Base-by-base conservation (phyloP, 2,113 vertebrate species). In the Clupea harengus region DNA sequence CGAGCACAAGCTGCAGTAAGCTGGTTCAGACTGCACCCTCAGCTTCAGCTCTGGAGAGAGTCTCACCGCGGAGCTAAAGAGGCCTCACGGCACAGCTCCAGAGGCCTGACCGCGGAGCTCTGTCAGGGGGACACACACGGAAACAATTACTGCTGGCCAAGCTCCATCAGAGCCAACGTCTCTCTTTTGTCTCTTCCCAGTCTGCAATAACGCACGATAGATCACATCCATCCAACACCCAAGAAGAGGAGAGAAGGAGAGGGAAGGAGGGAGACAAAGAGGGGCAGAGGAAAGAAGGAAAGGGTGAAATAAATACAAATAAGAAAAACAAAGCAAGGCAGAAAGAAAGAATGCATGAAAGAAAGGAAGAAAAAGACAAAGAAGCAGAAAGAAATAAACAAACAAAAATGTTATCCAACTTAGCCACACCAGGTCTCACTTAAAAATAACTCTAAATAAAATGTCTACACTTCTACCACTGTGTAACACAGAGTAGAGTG, bases 221-320 rank as follows among this genome's bases (percentile, higher is more conserved):
- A 10, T 72, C 64, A 72, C 25, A 25, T 72, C 64, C 64, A 28
- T 72, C 25, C 64, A 72, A 72, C 64, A 72, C 64, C 64, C n/a
- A 28, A 11, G 28, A 28, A 25, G 64, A 9, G 64, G 10, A 28
- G 25, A 64, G 17, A 2, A 60, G 20, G 54, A 60, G 60, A n/a
- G 20, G 9, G 45, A 47, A 15, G 28, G 22, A 6, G 18, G 25
- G 78, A 9, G n/a, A 18, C n/a, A 89, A 39, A 64, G 45, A 45
- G 81, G 84, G 83, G 28, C n/a, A 57, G 82, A 64, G 18, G 13
- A 64, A 47, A 85, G 32, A 32, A 45, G 75, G 80, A 17, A 25
- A 84, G 80, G 28, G 85, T 39, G 84, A 85, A 11, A 60, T 60
- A 85, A 25, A 75, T 80, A 47, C 50, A 82, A 84, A 57, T 81